Base-by-base conservation (phyloP, 2,888 invertebrate species). In the Eustalomyia histrio region DNA sequence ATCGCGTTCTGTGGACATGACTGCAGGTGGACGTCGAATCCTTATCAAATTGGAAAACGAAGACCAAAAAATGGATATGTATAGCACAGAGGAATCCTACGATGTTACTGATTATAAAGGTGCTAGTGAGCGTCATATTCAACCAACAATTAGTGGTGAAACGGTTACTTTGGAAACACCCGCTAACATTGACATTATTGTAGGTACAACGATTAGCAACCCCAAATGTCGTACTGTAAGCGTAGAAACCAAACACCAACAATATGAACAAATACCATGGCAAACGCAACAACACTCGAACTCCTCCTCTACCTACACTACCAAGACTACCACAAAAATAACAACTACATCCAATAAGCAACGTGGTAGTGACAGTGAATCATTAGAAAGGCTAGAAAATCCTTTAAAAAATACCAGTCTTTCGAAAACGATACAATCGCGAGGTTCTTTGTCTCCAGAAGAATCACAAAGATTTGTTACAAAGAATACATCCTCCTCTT, bases 101-200 rank as follows among this genome's bases (percentile, higher is more conserved):
- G 88, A 88, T 64, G 86, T 86, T 75, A 87, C 87, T 85, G 88
- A 89, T 60, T 86, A 87, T 24, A 86, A 85, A 53, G 85, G 84
- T 39, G 84, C 86, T 80, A 86, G 86, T 71, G 85, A 86, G 76
- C 82, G 85, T 35, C 85, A 85, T 21, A 86, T 86, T 65, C 79
- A 69, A 65, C 81, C 74, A 29, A 35, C 57, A 29, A 72, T 79
- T 24, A 63, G 72, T 33, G 75, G 78, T 14, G 74, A 78, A 78
- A 47, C 73, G 47, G 85, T 85, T 80, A 84, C 85, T 75, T 83
- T 89, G 87, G 86, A 85, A 87, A 88, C 83, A 60, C 76, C 86
- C 68, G 87, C 86, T 85, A 88, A 86, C 87, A 88, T 88, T 88
- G 88, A 89, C 88, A 88, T 88, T 86, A 87, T 87, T 64, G 89